A percentile compares a stretch with the other conserved stretches of the same genome.
Evolutionary conservation across 2,797 vertebrate genomes (phyloP).

Genomic region (Sciaenops ocellatus): DNA sequence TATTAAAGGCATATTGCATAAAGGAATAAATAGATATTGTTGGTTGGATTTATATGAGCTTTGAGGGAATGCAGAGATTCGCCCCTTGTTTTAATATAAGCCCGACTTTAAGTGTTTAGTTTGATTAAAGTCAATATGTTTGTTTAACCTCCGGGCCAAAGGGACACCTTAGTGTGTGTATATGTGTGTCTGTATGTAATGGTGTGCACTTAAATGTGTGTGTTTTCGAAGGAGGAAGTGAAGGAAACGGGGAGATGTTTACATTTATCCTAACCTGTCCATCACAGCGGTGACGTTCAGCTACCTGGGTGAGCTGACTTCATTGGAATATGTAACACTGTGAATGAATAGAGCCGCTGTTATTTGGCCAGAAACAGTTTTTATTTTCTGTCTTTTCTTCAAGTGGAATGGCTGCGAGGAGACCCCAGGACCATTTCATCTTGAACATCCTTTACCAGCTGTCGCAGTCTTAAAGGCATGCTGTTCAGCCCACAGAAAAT

Average conservation of each 20-base stretch:
- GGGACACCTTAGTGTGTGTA: slow-evolving; percentile 56
- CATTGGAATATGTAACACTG: slow-evolving; percentile 57
- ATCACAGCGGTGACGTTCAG: slow-evolving; percentile 42
- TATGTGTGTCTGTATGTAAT: neutral
- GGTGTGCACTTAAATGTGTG: slow-evolving; percentile 3
- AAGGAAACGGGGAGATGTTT: slow-evolving; percentile 38
- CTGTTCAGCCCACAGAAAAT: slow-evolving; percentile 85
- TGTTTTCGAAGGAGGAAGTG: slow-evolving; percentile 27
- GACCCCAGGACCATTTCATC: slow-evolving; percentile 83
- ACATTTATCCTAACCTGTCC: slow-evolving; percentile 48
- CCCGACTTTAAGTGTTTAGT: slow-evolving; percentile 75
- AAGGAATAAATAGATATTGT: slow-evolving; percentile 91
- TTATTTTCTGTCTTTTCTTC: slow-evolving; percentile 76
- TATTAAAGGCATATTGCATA: slow-evolving; percentile 92
- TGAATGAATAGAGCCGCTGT: slow-evolving; percentile 44
- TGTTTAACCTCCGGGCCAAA: slow-evolving; percentile 78
- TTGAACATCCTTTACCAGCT: slow-evolving; percentile 85
- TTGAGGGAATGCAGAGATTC: slow-evolving; percentile 78
- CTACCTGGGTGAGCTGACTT: slow-evolving; percentile 60
- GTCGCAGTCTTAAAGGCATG: slow-evolving; percentile 87
- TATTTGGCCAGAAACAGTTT: slow-evolving; percentile 56
- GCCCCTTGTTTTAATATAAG: slow-evolving; percentile 81
- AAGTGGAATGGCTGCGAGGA: slow-evolving; percentile 80
- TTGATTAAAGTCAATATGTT: slow-evolving; percentile 83
- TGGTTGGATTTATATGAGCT: slow-evolving; percentile 88